Conservation (phyloP, 2,797 vertebrate genomes). For the Parauchenoglanis punctatus region DNA sequence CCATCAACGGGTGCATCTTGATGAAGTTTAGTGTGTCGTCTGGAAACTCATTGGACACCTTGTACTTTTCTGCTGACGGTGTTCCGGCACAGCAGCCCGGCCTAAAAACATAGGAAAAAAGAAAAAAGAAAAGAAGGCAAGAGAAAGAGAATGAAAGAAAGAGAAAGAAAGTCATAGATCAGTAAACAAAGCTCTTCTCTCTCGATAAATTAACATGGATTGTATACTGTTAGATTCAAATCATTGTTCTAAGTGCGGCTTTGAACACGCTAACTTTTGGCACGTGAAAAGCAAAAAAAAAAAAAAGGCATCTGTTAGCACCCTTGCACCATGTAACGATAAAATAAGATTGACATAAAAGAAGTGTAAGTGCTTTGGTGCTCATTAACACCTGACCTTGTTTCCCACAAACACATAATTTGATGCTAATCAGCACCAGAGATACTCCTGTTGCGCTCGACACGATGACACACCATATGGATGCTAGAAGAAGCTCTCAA, state of each 20-base stretch:
- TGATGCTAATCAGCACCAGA: constrained; percentile 63
- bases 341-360: constrained; percentile 39
- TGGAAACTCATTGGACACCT: constrained; percentile 94
- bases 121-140: neutral
- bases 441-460: constrained; percentile 35
- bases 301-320: constrained; percentile 7
- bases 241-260: neutral
- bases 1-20: constrained; percentile 98
- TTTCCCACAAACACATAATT: constrained; percentile 68
- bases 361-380: constrained; percentile 53
- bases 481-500: constrained; percentile 20
- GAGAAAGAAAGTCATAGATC: neutral
- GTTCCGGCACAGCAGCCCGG: constrained; percentile 92
- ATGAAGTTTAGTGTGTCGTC: constrained; percentile 98
- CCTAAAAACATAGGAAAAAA: constrained; percentile 67
- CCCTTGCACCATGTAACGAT: constrained; percentile 25
- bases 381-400: constrained; percentile 65
- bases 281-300: neutral
- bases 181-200: neutral
- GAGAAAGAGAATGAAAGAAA: neutral
- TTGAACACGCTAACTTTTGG: neutral
- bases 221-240: neutral
- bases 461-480: constrained; percentile 56
- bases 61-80: constrained; percentile 84
- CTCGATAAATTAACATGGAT: neutral